Conservation (phyloP, 2,888 invertebrate species). For the Cheilosia variabilis region DNA sequence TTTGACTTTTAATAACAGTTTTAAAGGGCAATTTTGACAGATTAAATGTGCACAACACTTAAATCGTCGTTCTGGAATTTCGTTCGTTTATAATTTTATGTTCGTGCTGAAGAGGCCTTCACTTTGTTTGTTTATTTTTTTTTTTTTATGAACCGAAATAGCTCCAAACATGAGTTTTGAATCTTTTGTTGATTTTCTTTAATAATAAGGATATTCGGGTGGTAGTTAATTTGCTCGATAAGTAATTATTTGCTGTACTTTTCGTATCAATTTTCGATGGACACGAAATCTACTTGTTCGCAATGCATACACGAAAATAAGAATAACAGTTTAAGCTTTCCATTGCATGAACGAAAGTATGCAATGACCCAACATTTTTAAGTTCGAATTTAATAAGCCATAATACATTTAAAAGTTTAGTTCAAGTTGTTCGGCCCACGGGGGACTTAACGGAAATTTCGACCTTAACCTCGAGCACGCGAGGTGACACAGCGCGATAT, state of each 20-base stretch:
- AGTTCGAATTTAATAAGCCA: too few relatives aligned
- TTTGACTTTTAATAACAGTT: constrained; percentile 35
- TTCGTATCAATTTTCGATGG: constrained; percentile 10
- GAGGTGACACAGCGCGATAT: too few relatives aligned
- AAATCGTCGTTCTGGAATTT: constrained; percentile 41
- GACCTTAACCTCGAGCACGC: too few relatives aligned
- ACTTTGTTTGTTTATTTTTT: background rate
- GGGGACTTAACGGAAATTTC: too few relatives aligned
- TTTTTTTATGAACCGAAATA: too few relatives aligned
- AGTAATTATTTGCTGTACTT: constrained; percentile 15
- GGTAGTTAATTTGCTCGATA: constrained; percentile 28
- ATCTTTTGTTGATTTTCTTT: constrained; percentile 9
- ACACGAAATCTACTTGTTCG: constrained; percentile 29
- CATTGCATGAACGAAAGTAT: too few relatives aligned
- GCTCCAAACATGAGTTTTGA: constrained; percentile 25
- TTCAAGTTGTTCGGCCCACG: too few relatives aligned
- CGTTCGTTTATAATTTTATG: constrained; percentile 2
- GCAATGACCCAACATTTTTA: too few relatives aligned
- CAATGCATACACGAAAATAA: too few relatives aligned
- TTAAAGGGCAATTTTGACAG: constrained; percentile 19
- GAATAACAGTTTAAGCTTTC: too few relatives aligned
- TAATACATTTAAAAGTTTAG: too few relatives aligned
- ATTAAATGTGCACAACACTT: constrained; percentile 21
- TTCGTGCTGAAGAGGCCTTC: constrained; percentile 40
- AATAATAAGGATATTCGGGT: constrained; percentile 6